Evolutionary conservation across 2,113 vertebrate genomes (phyloP).

Genomic region (Xyrauchen texanus): DNA sequence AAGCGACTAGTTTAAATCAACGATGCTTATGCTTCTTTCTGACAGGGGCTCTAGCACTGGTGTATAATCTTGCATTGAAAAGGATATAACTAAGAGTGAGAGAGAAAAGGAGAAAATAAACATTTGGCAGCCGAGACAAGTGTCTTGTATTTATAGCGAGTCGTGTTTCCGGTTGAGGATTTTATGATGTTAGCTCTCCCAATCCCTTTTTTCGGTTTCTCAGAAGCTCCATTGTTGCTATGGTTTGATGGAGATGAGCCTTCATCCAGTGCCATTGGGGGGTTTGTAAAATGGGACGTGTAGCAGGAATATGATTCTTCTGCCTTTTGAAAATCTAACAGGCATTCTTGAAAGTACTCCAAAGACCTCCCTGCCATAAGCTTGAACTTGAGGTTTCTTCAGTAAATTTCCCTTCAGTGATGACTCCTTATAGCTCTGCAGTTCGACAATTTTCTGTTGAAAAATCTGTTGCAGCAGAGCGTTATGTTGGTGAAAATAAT

Average conservation of each 20-base stretch:
- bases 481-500: too few species aligned
- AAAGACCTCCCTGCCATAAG: conserved; percentile 45
- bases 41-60: conserved; percentile 55
- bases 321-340: conserved; percentile 61
- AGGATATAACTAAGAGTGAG: conserved; percentile 39
- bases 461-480: too few species aligned
- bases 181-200: conserved; percentile 72
- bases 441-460: too few species aligned
- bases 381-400: too few species aligned
- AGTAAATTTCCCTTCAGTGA: too few species aligned
- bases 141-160: conserved; percentile 78
- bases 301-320: conserved; percentile 64
- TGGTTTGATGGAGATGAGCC: conserved; percentile 74
- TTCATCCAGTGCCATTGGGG: conserved; percentile 72
- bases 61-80: conserved; percentile 69
- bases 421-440: too few species aligned
- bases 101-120: conserved; percentile 39
- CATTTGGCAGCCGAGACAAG: conserved; percentile 76
- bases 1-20: conserved; percentile 69
- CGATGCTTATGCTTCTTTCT: conserved; percentile 70
- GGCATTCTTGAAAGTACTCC: conserved; percentile 63
- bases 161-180: conserved; percentile 82
- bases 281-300: conserved; percentile 74
- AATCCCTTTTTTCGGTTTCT: conserved; percentile 75
- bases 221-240: conserved; percentile 72